phyloP scores from a whole-genome alignment of 1,140 invertebrate genomes.

The Phortica variegata region DNA sequence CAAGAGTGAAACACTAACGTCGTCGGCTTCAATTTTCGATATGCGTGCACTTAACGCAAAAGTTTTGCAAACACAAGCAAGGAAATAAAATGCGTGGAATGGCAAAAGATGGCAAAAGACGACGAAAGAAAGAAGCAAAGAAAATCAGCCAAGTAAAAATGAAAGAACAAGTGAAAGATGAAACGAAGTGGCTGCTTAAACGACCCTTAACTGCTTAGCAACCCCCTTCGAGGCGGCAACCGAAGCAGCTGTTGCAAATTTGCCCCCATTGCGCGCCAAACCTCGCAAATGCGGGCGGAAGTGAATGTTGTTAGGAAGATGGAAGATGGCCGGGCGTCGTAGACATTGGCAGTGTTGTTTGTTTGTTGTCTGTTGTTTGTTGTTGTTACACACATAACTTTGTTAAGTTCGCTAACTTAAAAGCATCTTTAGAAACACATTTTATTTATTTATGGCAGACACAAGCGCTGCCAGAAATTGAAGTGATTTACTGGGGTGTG shows the following conservation, averaged over 20 bases:
- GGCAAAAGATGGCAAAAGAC: conserved; percentile 21
- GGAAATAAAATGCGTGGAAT: conserved; percentile 16
- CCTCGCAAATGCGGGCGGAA: too few species aligned
- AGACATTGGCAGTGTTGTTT: too few species aligned
- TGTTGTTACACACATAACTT: conserved; percentile 36
- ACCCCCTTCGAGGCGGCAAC: conserved; percentile 21
- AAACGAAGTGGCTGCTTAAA: conserved; percentile 2
- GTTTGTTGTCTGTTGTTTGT: too few species aligned
- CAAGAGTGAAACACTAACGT: not conserved
- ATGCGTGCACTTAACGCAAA: conserved; percentile 19
- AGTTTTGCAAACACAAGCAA: conserved; percentile 22
- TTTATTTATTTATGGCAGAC: conserved; percentile 53
- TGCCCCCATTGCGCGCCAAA: conserved; percentile 7
- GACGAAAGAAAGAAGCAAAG: conserved; percentile 17
- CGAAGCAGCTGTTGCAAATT: conserved; percentile 46
- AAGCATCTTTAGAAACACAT: conserved; percentile 56
- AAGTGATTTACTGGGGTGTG: too few species aligned
- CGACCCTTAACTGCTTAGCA: conserved; percentile 34
- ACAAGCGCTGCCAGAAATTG: conserved; percentile 35
- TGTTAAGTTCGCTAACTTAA: conserved; percentile 45
- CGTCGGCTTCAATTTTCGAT: not conserved
- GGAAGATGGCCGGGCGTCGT: too few species aligned
- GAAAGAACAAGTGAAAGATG: conserved; percentile 8
- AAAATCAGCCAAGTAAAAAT: not conserved
- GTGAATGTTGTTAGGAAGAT: too few species aligned